Percentiles rank a stretch among this genome's conserved stretches.
Evolutionary conservation across 2,797 vertebrate species (phyloP).

Genomic region (Spea hammondii): DNA sequence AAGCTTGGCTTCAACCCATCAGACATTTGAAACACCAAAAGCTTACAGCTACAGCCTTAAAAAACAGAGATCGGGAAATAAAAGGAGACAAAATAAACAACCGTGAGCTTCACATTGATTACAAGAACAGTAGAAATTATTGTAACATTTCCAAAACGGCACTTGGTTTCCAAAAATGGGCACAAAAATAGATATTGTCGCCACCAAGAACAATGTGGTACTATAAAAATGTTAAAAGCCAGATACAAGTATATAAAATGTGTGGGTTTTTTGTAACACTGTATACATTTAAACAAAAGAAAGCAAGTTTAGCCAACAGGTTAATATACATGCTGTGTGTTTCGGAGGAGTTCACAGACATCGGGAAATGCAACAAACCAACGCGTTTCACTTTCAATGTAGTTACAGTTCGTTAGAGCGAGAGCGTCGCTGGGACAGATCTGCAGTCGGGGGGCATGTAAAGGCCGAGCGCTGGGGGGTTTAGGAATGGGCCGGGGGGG

Average conservation of each 20-base stretch:
- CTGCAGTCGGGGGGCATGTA: too few species aligned
- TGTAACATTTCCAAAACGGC: slow-evolving; percentile 81
- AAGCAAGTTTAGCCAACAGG: slow-evolving; percentile 65
- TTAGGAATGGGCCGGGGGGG: too few species aligned
- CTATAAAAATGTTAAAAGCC: slow-evolving; percentile 85
- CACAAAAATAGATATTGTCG: slow-evolving; percentile 87
- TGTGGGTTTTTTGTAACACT: slow-evolving; percentile 77
- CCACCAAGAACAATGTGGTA: slow-evolving; percentile 87
- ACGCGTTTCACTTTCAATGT: slow-evolving; percentile 1
- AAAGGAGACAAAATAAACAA: slow-evolving; percentile 53
- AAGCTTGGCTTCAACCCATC: slow-evolving; percentile 31
- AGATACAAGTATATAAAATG: slow-evolving; percentile 86
- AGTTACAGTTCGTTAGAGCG: neutral
- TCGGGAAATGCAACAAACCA: slow-evolving; percentile 52
- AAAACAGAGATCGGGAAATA: slow-evolving; percentile 73
- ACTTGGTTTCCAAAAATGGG: slow-evolving; percentile 83
- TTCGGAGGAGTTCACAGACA: slow-evolving; percentile 67
- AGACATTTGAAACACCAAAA: slow-evolving; percentile 75
- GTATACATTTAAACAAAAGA: slow-evolving; percentile 73
- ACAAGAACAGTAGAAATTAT: slow-evolving; percentile 92
- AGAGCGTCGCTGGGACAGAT: too few species aligned
- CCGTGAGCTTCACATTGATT: slow-evolving; percentile 87
- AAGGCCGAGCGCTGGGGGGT: too few species aligned
- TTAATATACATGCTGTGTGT: slow-evolving; percentile 75
- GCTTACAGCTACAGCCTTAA: slow-evolving; percentile 83